Evolutionary conservation across 2,888 invertebrate species (phyloP), one percentile per base, ranked within the genome.

Genomic region (Netelia melanura): DNA sequence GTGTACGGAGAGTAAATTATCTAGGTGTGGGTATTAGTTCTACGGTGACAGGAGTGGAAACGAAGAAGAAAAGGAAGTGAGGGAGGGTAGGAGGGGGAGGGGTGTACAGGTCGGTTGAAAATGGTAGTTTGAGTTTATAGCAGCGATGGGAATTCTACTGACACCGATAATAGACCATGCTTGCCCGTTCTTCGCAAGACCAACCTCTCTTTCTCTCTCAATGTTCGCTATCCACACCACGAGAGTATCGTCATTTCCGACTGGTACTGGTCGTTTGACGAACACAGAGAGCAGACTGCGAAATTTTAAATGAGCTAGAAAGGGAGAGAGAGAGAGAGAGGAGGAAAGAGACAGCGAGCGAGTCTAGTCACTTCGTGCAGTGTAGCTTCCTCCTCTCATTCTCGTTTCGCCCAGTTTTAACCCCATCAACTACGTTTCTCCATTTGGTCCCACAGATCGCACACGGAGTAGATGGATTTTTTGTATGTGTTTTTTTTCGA

Each of bases 231-330:
- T 84, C 76, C 76, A 58, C 52, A 76, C 79, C 54, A 30, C 65
- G 67, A 75, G 74, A 75, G 81, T 72, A 83, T 83, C 83, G 85
- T 75, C 85, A 82, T 85, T 85, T 85, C 85, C 85, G 81, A 68
- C 64, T 64, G 43, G 76, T 17, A 52, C 70, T 61, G 85, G 74
- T 85, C 81, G 78, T 85, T 85, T 85, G 85, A 82, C 78, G 78
- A 61, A 61, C 43, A 30, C 65, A 64, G 54, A 52, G 61, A 62
- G 54, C 52, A 21, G 54, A 43, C 67, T 61, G 43, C n/a, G 80
- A 78, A 81, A 65, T 74, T 74, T 65, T 44, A 74, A 74, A 64
- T 52, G 79, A 78, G 58, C 72, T 61, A 11, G 14, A 21, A 21
- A 21, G 52, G 21, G 70, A 61, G 68, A 65, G 52, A 64, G 54